Base-by-base conservation (phyloP, 2,888 invertebrate genomes). In the Pherbina coryleti region DNA sequence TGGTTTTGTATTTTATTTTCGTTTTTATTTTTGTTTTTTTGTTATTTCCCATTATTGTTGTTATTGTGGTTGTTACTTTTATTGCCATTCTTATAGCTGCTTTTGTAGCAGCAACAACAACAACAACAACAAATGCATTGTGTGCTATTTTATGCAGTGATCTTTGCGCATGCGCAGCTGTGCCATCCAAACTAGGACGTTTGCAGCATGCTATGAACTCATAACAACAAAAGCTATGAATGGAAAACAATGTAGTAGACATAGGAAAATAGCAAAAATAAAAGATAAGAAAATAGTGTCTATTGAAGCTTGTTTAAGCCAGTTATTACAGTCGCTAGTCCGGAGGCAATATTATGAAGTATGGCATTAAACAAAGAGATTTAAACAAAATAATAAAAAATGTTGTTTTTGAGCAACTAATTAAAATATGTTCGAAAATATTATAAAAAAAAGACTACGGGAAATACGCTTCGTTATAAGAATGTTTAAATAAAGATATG, bases 141-240 rank as follows among this genome's bases (percentile, higher is more conserved):
- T 57, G 72, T 53, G 71, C 71, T 28, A 71, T 55, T 60, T 60
- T 51, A 7, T 57, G 34, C 72, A 57, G 60, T 57, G 53, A 51
- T 49, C 49, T 28, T 9, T 72, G 72, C 74, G 53, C 64, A 74
- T 66, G 74, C 66, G 53, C 74, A 74, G 51, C 64, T 64, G 66
- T 64, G 64, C 64, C 34, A 22, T 14, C 22, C 7, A 69, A 69
- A 69, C 51, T 69, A 19, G 69, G 69, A 69, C 69, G 69, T 17
- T 17, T 25, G 31, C 34, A 34, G 34, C 22, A 55, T 22, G 8
- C n/a, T 22, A 55, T 55, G 22, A 22, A 55, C 19, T 22, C n/a
- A 55, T 22, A 55, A 55, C n/a, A 19, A 55, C 9, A n/a, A 22
- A 55, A 55, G 9, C 22, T 55, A 19, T 55, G 55, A 55, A 55